phyloP scores from a whole-genome alignment of 92 coral and sea anemone species.

The Epizoanthus scotinus region DNA sequence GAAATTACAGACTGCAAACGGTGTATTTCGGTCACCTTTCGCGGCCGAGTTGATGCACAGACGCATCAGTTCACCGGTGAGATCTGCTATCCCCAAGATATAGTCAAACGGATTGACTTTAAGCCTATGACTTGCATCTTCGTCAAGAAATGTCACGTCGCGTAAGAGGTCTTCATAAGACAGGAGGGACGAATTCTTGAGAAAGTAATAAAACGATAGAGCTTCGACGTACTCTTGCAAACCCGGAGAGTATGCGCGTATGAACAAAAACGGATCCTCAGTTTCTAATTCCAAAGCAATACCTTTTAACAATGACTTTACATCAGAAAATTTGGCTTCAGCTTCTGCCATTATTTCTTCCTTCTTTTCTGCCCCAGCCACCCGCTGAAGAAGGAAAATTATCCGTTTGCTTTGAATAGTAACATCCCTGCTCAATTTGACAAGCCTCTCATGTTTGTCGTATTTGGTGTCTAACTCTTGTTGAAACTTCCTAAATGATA shows the following conservation, averaged over 20 bases:
- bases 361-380: conserved; percentile 66
- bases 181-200: conserved; percentile 67
- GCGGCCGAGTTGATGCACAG: conserved; percentile 91
- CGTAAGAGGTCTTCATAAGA: conserved; percentile 65
- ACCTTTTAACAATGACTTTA: conserved; percentile 67
- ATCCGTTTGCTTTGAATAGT: conserved; percentile 90
- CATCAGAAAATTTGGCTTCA: conserved; percentile 70
- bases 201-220: conserved; percentile 72
- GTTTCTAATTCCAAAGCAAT: conserved; percentile 78
- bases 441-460: conserved; percentile 92
- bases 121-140: conserved; percentile 38
- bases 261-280: conserved; percentile 83
- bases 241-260: conserved; percentile 90
- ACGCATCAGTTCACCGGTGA: conserved; percentile 97
- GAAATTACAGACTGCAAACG: conserved; percentile 77
- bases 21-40: conserved; percentile 76
- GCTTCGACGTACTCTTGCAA: conserved; percentile 94
- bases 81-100: conserved; percentile 92
- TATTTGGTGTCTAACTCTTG: conserved; percentile 78
- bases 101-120: conserved; percentile 79
- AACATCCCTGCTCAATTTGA: conserved; percentile 92
- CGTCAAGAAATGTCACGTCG: conserved; percentile 58
- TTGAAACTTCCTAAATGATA: conserved; percentile 69
- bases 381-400: conserved; percentile 81
- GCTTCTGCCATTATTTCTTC: conserved; percentile 75